Percentiles rank a stretch among this genome's conserved stretches.
Conservation (phyloP, 2,888 invertebrate species). For the Arctia plantaginis region DNA sequence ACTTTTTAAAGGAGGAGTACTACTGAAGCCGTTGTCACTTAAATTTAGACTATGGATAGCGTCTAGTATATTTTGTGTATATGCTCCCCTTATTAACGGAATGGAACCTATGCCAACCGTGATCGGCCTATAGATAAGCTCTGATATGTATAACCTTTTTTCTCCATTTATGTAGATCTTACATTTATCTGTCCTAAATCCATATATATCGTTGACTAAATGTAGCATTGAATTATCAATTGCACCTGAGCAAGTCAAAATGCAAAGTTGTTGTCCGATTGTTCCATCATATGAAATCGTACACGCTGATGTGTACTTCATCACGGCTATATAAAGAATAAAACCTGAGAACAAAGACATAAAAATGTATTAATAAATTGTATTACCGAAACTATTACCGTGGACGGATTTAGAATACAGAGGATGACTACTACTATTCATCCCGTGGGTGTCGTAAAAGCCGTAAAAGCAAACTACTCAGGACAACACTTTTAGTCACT, state of each 20-base stretch:
- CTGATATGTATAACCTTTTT: neutral
- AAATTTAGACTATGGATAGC: slow-evolving; percentile 53
- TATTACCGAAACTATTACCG: no score
- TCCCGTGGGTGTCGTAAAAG: no score
- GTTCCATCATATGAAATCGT: neutral
- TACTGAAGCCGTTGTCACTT: slow-evolving; percentile 48
- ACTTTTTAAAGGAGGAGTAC: slow-evolving; percentile 44
- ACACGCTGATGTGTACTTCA: slow-evolving; percentile 2
- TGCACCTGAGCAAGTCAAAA: neutral
- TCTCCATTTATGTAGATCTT: neutral
- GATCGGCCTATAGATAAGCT: neutral
- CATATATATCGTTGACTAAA: neutral
- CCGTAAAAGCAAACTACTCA: no score
- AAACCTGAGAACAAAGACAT: neutral
- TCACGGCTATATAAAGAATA: neutral
- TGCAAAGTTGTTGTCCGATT: neutral
- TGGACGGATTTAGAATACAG: no score
- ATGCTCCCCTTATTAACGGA: neutral
- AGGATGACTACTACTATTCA: no score
- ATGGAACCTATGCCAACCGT: neutral
- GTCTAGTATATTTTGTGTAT: neutral
- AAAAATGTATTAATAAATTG: neutral
- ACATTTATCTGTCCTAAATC: neutral
- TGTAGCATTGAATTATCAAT: neutral
- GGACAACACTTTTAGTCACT: no score